phyloP scores from a whole-genome alignment of 2,888 invertebrate species.

The Nomada ruficornis region DNA sequence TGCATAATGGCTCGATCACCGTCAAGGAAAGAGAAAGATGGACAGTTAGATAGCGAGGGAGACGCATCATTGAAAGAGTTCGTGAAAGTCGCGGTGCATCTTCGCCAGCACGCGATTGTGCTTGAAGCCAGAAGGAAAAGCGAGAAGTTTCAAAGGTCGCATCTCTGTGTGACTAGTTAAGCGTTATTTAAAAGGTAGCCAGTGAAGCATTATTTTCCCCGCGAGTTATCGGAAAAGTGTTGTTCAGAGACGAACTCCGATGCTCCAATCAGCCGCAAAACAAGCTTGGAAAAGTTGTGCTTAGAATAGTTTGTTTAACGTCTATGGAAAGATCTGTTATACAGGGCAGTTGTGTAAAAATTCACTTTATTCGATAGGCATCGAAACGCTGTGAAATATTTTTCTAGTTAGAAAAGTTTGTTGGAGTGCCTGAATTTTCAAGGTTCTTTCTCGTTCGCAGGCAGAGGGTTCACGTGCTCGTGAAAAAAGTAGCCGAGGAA shows the following conservation, averaged over 20 bases:
- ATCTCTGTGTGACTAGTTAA: conserved; percentile 9
- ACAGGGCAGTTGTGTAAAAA: too few species aligned
- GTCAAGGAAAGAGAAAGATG: conserved; percentile 9
- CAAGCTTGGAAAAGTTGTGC: not conserved
- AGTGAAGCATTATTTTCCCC: not conserved
- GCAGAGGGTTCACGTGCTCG: conserved; percentile 29
- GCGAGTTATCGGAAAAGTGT: conserved; percentile 17
- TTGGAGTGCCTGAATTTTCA: not conserved
- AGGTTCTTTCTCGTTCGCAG: conserved; percentile 32
- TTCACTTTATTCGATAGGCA: too few species aligned
- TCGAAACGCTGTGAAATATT: too few species aligned
- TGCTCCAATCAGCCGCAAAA: not conserved
- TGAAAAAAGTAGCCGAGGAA: conserved; percentile 53
- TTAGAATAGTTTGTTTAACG: not conserved
- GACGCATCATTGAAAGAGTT: conserved; percentile 43
- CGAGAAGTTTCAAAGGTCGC: conserved; percentile 51
- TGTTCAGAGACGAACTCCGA: not conserved
- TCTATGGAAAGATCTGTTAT: too few species aligned
- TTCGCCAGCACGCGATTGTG: conserved; percentile 14
- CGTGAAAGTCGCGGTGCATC: conserved; percentile 51
- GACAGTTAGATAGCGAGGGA: not conserved
- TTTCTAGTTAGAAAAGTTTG: too few species aligned
- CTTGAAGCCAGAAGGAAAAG: conserved; percentile 5
- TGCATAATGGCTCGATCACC: conserved; percentile 61
- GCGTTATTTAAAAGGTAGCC: conserved; percentile 21